Evolutionary conservation across 1,140 invertebrate species (phyloP).

Genomic region (Helicoverpa armigera): DNA sequence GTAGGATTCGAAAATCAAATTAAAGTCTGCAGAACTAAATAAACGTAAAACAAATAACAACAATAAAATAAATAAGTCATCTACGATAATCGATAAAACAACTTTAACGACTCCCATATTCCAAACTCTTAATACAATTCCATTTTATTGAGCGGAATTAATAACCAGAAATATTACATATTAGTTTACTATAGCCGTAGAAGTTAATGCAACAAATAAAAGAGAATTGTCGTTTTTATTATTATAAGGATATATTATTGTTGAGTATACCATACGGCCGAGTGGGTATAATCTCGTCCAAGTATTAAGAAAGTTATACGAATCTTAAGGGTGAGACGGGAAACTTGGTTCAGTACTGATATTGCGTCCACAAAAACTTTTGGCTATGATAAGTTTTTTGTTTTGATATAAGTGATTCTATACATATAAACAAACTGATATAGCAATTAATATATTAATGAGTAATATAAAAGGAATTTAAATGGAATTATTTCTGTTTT

Average conservation of each 20-base stretch:
- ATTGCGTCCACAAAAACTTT: conserved; percentile 79
- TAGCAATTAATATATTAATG: too few species aligned
- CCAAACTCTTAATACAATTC: conserved; percentile 63
- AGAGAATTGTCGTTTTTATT: conserved; percentile 80
- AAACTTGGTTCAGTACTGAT: conserved; percentile 74
- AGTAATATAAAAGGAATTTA: too few species aligned
- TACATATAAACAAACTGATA: conserved; percentile 1
- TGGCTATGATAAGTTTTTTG: conserved; percentile 72
- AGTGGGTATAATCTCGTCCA: conserved; percentile 74
- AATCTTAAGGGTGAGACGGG: conserved; percentile 72
- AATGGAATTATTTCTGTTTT: background rate
- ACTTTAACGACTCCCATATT: conserved; percentile 41
- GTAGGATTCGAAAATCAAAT: too few species aligned
- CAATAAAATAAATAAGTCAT: conserved; percentile 1
- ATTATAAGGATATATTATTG: conserved; percentile 75
- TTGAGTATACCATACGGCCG: conserved; percentile 69
- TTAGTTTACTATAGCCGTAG: conserved; percentile 61
- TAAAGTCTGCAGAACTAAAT: too few species aligned
- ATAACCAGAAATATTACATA: conserved; percentile 73
- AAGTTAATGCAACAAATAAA: conserved; percentile 82
- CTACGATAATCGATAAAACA: conserved; percentile 28
- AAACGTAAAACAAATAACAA: background rate
- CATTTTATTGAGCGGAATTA: conserved; percentile 83
- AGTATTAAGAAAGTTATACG: conserved; percentile 83
- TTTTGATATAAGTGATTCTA: conserved; percentile 42